These are phyloP conservation scores for Pollenia labialis DNA, from an alignment of 2,888 invertebrate species.

Conservation along the genomic window DNA sequence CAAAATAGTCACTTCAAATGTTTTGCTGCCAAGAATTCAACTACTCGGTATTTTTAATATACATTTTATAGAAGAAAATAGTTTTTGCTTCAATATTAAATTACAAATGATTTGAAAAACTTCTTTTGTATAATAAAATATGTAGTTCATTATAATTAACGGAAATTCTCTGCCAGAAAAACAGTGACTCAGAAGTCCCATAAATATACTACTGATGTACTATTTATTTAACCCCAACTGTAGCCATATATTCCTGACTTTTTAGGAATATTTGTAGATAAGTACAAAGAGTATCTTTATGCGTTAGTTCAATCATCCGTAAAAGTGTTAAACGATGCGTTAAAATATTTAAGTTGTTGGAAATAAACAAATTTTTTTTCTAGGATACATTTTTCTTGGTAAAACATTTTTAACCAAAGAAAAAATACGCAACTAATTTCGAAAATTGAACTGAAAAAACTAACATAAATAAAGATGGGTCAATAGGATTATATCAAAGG, in stretches of 20 bases:
- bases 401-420: not conserved
- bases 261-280: not conserved
- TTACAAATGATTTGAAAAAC: too few species aligned
- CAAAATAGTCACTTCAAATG: too few species aligned
- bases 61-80: too few species aligned
- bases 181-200: too few species aligned
- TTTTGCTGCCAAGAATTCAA: too few species aligned
- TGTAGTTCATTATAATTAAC: too few species aligned
- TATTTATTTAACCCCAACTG: conserved; percentile 2
- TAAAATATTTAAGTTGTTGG: conserved; percentile 48
- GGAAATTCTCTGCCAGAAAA: too few species aligned
- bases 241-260: conserved; percentile 1
- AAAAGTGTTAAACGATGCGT: conserved; percentile 56
- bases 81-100: too few species aligned
- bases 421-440: not conserved
- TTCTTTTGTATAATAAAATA: too few species aligned
- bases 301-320: conserved; percentile 7
- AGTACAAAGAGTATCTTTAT: not conserved
- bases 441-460: not conserved
- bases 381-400: not conserved
- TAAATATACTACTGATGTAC: not conserved
- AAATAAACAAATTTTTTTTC: conserved; percentile 11
- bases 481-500: not conserved
- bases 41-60: too few species aligned
- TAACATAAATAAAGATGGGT: not conserved